Evolutionary conservation across 2,113 vertebrate genomes (phyloP), one percentile per base, ranked within the genome.

Genomic region (Patagioenas fasciata): DNA sequence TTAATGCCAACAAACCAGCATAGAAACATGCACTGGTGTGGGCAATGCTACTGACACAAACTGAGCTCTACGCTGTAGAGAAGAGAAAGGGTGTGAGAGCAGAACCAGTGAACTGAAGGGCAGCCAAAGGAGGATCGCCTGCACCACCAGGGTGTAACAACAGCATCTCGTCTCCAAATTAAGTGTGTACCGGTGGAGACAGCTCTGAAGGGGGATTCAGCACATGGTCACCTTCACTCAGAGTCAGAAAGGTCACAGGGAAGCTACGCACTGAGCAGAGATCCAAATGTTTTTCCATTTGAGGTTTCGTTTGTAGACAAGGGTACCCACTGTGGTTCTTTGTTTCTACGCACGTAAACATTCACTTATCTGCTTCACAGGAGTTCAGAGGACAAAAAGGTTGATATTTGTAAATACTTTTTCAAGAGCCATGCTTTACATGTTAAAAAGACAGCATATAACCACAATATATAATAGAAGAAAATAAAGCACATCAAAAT

Each of bases 271-370:
- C n/a, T 17, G 32, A 78, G 53, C n/a, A 67, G 65, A 64, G 51
- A 91, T 62, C 8, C 26, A 13, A 17, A 83, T 34, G 31, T 5
- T 92, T 84, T 83, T 79, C 29, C 34, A 67, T 86, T 51, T 29
- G 32, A 26, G 6, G 12, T 71, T 84, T 88, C 48, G 28, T 77
- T 56, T 65, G 13, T 28, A 32, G 42, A 21, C 56, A 57, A 74
- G 13, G 25, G 8, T 56, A 64, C 24, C 21, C 20, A 71, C 11
- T 2, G 1, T 0, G 0, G 42, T 60, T 78, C 53, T 80, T 69
- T 67, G 31, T 83, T 83, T 88, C 61, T 79, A 28, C 25, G 61
- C 50, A 34, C 1, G 5, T 34, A 66, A 57, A 78, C 25, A 29
- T 81, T 81, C 20, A 51, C 11, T 85, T 61, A 67, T 3, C 44